Evolutionary conservation across 2,113 vertebrate genomes (phyloP).

Genomic region (Chaetops frenatus): DNA sequence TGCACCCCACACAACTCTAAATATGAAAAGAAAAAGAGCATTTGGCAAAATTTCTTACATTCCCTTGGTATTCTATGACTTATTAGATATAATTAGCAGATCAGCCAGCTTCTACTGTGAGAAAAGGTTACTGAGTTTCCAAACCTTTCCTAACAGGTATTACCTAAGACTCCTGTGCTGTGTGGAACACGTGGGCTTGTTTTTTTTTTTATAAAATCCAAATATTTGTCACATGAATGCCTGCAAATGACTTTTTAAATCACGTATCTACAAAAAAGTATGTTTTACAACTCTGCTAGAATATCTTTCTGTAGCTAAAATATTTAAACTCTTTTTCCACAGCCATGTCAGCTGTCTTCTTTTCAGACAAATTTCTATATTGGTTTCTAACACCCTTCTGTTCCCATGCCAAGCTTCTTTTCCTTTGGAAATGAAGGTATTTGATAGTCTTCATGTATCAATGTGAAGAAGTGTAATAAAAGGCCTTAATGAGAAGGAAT

Average conservation of each 20-base stretch:
- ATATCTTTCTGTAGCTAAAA: neutral
- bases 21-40: neutral
- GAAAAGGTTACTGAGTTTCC: neutral
- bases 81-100: neutral
- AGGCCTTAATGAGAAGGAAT: neutral
- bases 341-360: neutral
- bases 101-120: neutral
- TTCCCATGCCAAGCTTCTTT: neutral
- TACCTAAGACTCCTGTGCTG: neutral
- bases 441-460: neutral
- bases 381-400: neutral
- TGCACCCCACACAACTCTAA: neutral
- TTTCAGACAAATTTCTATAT: neutral
- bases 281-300: neutral
- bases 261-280: neutral
- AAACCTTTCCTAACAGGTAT: neutral
- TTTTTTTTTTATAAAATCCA: neutral
- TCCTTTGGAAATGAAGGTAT: neutral
- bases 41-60: neutral
- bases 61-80: neutral
- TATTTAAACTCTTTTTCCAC: neutral
- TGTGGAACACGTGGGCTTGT: neutral
- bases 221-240: neutral
- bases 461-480: neutral
- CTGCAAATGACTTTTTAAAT: neutral